Base-by-base conservation (phyloP, 2,888 invertebrate species). In the Andrena camellia region DNA sequence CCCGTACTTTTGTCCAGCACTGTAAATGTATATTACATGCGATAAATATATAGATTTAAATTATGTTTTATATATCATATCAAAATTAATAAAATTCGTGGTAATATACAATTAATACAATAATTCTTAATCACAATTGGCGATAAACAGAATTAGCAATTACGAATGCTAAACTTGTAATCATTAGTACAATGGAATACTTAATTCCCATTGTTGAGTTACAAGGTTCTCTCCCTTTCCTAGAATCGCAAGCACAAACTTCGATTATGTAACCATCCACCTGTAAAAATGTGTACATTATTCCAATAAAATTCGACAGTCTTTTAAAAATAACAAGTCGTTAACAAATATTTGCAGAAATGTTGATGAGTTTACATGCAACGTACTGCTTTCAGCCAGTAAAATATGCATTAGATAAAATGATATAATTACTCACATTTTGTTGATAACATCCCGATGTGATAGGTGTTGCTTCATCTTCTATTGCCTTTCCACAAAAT, bases 401-500 rank as follows among this genome's bases (percentile, higher is more conserved):
- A 42, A 42, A 42, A 42, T 17, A 42, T 1, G 5, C 42, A 42
- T 17, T 42, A 5, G 42, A 42, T 42, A 42, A 17, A 42, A 17
- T 42, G 0, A 17, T 42, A 13, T 59, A 67, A 54, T 80, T 73
- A 71, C 52, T 77, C 84, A 93, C 93, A 76, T 84, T 66, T 75
- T 92, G 89, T 8, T 81, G 54, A 76, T 83, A 93, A 77, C 93
- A 94, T 26, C 91, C 92, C 6, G 88, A 76, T 57, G 85, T 77
- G 48, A 94, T n/a, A 20, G 92, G 84, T 4, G 42, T 74, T 6
- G 77, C 60, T 29, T 84, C 73, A 66, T 92, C 90, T 76, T 91
- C 90, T n/a, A 86, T 90, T 83, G 92, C 88, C 89, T 92, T 93
- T 3, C 93, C 94, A 88, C 92, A 92, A 82, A 92, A 93, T 52